Conservation (phyloP, 1,140 invertebrate genomes). For the Globodera ellingtonae region DNA sequence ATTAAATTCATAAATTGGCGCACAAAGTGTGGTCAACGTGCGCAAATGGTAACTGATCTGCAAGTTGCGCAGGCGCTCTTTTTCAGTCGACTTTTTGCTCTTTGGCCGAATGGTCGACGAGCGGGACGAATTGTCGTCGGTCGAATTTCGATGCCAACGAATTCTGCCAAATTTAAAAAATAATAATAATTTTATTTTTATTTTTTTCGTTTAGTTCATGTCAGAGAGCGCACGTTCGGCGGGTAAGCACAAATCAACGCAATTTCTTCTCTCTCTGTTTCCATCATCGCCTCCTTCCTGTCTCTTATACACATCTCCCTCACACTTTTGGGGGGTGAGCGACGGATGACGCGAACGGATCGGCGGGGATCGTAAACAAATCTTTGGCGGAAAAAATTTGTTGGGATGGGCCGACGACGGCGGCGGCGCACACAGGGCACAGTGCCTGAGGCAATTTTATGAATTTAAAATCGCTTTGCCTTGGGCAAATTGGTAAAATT, state of each 20-base stretch:
- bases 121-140: background rate
- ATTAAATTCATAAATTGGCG: background rate
- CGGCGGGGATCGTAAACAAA: background rate
- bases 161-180: too few relatives aligned
- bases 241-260: too few relatives aligned
- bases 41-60: conserved; percentile 2
- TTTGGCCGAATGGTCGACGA: background rate
- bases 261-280: too few relatives aligned
- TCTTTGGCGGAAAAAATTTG: background rate
- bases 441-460: background rate
- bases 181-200: too few relatives aligned
- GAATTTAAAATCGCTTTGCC: too few relatives aligned
- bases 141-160: background rate
- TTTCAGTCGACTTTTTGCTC: conserved; percentile 14
- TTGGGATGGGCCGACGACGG: background rate
- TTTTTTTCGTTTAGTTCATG: too few relatives aligned
- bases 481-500: too few relatives aligned
- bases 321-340: background rate
- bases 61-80: conserved; percentile 13
- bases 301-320: too few relatives aligned
- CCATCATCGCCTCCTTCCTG: too few relatives aligned
- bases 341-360: background rate
- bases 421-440: background rate
- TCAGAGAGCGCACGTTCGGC: too few relatives aligned
- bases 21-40: background rate